A percentile compares a stretch with the other conserved stretches of the same genome.
Evolutionary conservation across 1,140 invertebrate species (phyloP).

Genomic region (Neodiprion lecontei): DNA sequence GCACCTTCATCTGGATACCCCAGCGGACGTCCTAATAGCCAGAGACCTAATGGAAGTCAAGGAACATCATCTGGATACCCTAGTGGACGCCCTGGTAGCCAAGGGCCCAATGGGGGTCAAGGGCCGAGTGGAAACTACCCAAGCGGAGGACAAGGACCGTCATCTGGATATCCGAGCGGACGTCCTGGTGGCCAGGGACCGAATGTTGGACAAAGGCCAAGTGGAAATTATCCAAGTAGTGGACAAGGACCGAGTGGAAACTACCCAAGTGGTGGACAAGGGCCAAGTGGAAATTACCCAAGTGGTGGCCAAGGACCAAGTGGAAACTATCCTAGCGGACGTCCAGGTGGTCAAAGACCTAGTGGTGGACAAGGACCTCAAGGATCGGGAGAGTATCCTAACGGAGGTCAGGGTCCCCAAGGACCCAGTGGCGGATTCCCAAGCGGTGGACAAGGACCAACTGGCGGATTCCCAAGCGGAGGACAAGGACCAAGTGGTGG

Average conservation of each 20-base stretch:
- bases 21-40: conserved; percentile 12
- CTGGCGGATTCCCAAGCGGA: conserved; percentile 24
- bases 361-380: conserved; percentile 33
- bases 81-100: conserved; percentile 40
- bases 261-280: conserved; percentile 25
- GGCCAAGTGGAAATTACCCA: conserved; percentile 13
- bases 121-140: conserved; percentile 30
- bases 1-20: conserved; percentile 9
- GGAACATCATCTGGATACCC: conserved; percentile 45
- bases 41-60: conserved; percentile 38
- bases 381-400: conserved; percentile 16
- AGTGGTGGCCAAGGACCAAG: conserved; percentile 32
- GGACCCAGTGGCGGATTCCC: conserved; percentile 39
- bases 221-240: conserved; percentile 23
- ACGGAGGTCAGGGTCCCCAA: conserved; percentile 32
- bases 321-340: conserved; percentile 33
- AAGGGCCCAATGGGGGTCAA: conserved; percentile 28
- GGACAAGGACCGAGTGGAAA: conserved; percentile 18
- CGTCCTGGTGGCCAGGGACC: conserved; percentile 33
- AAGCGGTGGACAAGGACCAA: conserved; percentile 27
- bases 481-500: conserved; percentile 38
- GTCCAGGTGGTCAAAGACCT: conserved; percentile 30
- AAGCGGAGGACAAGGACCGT: conserved; percentile 32
- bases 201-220: conserved; percentile 33
- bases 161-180: conserved; percentile 44